Evolutionary conservation across 2,797 vertebrate species (phyloP).

Genomic region (Sebastes goodei): DNA sequence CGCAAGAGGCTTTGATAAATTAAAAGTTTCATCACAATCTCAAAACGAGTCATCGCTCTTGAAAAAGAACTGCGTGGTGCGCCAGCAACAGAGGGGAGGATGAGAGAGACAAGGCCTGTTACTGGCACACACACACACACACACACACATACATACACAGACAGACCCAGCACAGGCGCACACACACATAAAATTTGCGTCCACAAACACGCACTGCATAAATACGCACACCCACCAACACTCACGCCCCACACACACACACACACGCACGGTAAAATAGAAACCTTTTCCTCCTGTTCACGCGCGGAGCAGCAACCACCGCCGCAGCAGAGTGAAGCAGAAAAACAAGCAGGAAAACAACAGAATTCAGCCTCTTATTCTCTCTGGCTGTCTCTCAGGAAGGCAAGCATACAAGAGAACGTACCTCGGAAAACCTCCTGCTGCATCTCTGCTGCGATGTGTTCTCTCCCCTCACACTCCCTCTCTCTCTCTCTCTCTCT

Average conservation of each 20-base stretch:
- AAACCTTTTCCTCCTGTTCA: constrained; percentile 79
- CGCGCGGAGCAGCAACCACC: constrained; percentile 68
- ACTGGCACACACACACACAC: constrained; percentile 53
- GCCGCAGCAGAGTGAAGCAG: constrained; percentile 69
- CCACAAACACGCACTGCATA: constrained; percentile 61
- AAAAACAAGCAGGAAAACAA: constrained; percentile 80
- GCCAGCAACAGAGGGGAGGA: constrained; percentile 82
- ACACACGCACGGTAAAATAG: constrained; percentile 71
- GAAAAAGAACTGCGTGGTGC: constrained; percentile 88
- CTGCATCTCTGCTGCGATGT: constrained; percentile 90
- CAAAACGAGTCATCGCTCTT: constrained; percentile 80
- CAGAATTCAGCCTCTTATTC: constrained; percentile 78
- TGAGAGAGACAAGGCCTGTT: constrained; percentile 85
- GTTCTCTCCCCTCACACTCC: constrained; percentile 83
- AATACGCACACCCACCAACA: constrained; percentile 64
- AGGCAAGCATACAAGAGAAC: constrained; percentile 88
- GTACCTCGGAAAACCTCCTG: constrained; percentile 88
- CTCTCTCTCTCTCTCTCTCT: constrained; percentile 47
- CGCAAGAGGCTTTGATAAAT: constrained; percentile 57
- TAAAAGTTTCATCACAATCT: constrained; percentile 82
- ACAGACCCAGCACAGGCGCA: constrained; percentile 43
- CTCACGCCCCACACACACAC: constrained; percentile 62
- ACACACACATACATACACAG: background rate
- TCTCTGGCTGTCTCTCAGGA: constrained; percentile 79
- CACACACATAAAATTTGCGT: constrained; percentile 39